A percentile compares a stretch with the other conserved stretches of the same genome.
These are phyloP conservation scores for Bos javanicus DNA, from an alignment of 2,113 vertebrate genomes.

Conservation along the genomic window DNA sequence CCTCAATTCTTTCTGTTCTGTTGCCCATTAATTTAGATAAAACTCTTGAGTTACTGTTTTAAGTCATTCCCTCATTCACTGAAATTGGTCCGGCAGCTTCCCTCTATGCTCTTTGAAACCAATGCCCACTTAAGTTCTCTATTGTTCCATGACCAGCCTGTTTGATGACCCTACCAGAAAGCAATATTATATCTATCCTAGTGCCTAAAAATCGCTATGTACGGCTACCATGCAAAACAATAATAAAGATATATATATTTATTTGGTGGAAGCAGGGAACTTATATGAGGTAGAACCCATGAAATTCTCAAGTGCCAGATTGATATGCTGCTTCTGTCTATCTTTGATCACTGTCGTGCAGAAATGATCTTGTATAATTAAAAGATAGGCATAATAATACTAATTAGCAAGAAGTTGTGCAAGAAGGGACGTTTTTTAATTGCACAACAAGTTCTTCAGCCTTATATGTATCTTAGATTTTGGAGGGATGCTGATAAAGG, in stretches of 20 bases:
- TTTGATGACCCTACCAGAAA: neutral
- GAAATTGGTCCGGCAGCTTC: neutral
- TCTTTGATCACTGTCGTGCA: neutral
- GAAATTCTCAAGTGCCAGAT: conserved; percentile 32
- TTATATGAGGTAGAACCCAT: neutral
- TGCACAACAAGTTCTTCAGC: neutral
- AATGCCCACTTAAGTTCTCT: conserved; percentile 5
- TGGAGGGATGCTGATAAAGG: neutral
- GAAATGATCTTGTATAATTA: conserved; percentile 20
- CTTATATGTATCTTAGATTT: neutral
- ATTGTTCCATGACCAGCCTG: neutral
- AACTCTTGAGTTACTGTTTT: neutral
- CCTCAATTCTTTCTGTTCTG: neutral
- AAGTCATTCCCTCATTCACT: neutral
- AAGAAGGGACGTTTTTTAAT: neutral
- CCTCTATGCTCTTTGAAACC: neutral
- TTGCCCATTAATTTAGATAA: neutral
- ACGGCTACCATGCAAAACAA: neutral
- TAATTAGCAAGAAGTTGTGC: conserved; percentile 36
- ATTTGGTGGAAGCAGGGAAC: conserved; percentile 29
- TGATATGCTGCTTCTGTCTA: neutral
- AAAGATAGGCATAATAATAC: neutral
- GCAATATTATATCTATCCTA: neutral
- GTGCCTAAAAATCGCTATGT: neutral
- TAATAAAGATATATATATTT: conserved; percentile 42